These are phyloP conservation scores for Thalassarche chlororhynchos DNA, from an alignment of 2,113 vertebrate genomes.

Conservation along the genomic window DNA sequence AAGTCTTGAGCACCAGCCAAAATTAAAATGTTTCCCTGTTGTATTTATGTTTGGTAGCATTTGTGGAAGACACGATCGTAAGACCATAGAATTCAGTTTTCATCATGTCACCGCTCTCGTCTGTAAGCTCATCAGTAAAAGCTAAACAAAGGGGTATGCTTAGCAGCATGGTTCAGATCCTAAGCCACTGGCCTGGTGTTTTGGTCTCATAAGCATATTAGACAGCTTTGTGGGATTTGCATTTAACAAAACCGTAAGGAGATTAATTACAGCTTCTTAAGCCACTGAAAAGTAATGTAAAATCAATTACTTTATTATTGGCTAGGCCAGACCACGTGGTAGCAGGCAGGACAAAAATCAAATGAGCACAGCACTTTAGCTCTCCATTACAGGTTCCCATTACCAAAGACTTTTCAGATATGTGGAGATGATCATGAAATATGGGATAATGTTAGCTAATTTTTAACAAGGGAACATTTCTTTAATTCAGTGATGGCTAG, in stretches of 20 bases:
- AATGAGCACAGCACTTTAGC: background rate
- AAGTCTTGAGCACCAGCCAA: background rate
- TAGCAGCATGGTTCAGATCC: background rate
- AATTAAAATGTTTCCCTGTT: background rate
- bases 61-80: background rate
- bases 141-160: background rate
- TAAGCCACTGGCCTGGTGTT: slow-evolving; percentile 3
- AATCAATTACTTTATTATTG: slow-evolving; percentile 35
- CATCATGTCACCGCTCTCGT: background rate
- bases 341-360: background rate
- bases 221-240: slow-evolving; percentile 34
- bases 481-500: background rate
- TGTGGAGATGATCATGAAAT: slow-evolving; percentile 8
- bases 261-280: slow-evolving; percentile 53
- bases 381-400: background rate
- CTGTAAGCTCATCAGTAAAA: background rate
- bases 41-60: background rate
- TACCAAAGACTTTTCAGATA: background rate
- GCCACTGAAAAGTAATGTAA: slow-evolving; percentile 16
- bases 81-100: background rate
- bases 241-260: slow-evolving; percentile 42
- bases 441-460: background rate
- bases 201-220: slow-evolving; percentile 52
- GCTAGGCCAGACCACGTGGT: background rate
- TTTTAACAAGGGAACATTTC: slow-evolving; percentile 8